phyloP scores from a whole-genome alignment of 2,797 vertebrate genomes.

The Syncerus caffer region DNA sequence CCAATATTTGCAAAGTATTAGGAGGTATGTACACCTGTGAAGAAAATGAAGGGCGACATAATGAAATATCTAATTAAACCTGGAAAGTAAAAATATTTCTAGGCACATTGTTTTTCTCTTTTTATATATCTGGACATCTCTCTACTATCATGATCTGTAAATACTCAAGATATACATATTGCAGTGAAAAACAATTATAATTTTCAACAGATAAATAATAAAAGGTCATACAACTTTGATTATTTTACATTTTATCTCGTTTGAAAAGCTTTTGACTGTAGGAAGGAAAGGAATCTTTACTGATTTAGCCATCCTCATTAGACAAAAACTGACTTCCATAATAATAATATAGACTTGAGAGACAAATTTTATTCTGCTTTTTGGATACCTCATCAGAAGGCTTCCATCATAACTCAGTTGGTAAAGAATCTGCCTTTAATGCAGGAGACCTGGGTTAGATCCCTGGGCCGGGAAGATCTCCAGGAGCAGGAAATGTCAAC shows the following conservation, averaged over 20 bases:
- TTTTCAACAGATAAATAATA: slow-evolving; percentile 30
- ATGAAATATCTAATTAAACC: background rate
- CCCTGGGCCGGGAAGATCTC: background rate
- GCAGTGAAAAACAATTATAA: slow-evolving; percentile 25
- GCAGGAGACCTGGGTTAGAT: background rate
- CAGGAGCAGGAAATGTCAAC: background rate
- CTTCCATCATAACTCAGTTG: background rate
- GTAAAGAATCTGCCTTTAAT: background rate
- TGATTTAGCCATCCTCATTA: slow-evolving; percentile 24
- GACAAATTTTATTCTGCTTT: slow-evolving; percentile 3
- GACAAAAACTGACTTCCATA: background rate
- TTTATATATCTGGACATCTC: background rate
- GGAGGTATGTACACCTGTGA: background rate
- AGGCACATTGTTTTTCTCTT: background rate
- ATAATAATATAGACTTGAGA: background rate
- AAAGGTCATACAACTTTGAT: slow-evolving; percentile 56
- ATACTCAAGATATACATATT: background rate
- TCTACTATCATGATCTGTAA: background rate
- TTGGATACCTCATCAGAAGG: background rate
- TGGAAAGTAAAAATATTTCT: slow-evolving; percentile 19
- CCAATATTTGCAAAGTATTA: slow-evolving; percentile 41
- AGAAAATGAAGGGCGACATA: background rate
- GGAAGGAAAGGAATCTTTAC: background rate
- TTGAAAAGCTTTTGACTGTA: slow-evolving; percentile 60
- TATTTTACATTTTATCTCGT: slow-evolving; percentile 56